These are phyloP conservation scores for Athetis lepigone DNA, from an alignment of 2,888 invertebrate species.

Conservation along the genomic window DNA sequence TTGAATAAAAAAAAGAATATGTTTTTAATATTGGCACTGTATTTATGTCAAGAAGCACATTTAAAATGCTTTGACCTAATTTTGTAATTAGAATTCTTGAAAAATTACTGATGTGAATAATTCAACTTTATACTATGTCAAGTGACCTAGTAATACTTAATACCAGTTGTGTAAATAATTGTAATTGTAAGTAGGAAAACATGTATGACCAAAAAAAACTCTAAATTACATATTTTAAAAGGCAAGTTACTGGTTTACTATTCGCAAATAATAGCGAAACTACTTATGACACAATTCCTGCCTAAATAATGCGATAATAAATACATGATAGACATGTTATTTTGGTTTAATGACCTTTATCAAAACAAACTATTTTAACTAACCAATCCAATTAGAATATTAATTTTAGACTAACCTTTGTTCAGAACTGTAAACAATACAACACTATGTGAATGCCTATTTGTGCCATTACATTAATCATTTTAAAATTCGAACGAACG, in stretches of 20 bases:
- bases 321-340: background rate
- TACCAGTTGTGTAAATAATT: no score
- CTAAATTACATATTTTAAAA: background rate
- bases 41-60: no score
- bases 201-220: background rate
- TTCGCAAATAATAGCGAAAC: background rate
- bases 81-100: constrained; percentile 8
- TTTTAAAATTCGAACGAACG: background rate
- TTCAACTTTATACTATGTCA: no score
- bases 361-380: constrained; percentile 28
- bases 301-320: background rate
- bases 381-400: background rate
- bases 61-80: background rate
- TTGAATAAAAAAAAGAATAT: no score
- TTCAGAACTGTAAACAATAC: background rate
- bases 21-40: no score
- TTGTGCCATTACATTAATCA: no score
- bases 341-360: constrained; percentile 28
- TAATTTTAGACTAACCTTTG: background rate
- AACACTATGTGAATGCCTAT: no score
- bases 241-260: background rate
- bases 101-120: no score
- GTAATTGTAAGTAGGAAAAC: background rate
- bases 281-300: background rate
- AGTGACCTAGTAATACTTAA: no score